Base-by-base conservation (phyloP, 2,113 vertebrate genomes). In the Protobothrops flavoviridis region DNA sequence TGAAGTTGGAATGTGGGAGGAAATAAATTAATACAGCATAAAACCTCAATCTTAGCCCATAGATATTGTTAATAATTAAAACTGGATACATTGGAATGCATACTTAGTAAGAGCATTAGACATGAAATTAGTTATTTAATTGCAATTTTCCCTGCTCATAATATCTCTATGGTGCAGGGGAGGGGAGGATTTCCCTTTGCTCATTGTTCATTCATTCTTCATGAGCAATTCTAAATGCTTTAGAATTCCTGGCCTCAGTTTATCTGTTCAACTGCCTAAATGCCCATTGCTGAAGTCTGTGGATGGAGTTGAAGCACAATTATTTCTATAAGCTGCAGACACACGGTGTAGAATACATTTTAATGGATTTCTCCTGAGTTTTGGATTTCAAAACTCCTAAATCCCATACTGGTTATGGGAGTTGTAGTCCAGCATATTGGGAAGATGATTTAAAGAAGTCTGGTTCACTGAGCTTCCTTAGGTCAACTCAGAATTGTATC, bases 111-210 rank as follows among this genome's bases (percentile, higher is more conserved):
- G n/a, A 90, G 91, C 89, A 93, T 95, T 89, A 93, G 52, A 94
- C 94, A 95, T 95, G 94, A 92, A 92, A 93, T 91, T 94, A 93
- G 90, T 94, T 26, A 92, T 39, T 94, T 95, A 95, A 93, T 94
- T 95, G 69, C 3, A 56, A 91, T 93, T 95, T 96, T 93, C 88
- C 93, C 48, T 26, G 88, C 64, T 92, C 57, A 69, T 23, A 92
- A 45, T 92, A 91, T 87, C 48, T 91, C n/a, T 90, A 11, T 50
- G 81, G 29, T 88, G 91, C 59, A 29, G 94, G 94, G 59, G 88
- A 87, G 92, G 56, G 52, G 1, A 1, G 48, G 59, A 94, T 94
- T 95, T 93, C 89, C 23, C 89, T 85, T 3, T 93, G 91, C 85
- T 94, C 52, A 53, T 48, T 93, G 61, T 61, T 93, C 94, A 95